Percentiles rank a stretch among this genome's conserved stretches.
Conservation (phyloP, 2,888 invertebrate genomes). For the Nebria brevicollis region DNA sequence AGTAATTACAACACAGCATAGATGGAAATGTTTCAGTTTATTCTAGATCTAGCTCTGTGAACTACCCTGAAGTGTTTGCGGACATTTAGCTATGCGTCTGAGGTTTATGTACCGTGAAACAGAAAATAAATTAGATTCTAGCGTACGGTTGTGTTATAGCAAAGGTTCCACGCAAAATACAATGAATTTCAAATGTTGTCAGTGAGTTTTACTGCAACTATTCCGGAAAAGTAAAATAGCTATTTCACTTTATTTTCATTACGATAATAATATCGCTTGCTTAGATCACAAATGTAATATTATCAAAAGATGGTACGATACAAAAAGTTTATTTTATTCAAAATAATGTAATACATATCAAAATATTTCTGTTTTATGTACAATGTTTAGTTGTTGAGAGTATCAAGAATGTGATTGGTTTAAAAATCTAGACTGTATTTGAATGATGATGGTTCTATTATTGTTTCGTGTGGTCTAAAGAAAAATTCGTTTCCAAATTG, state of each 20-base stretch:
- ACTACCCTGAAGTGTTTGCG: constrained; percentile 6
- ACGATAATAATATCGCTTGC: background rate
- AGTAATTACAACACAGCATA: constrained; percentile 21
- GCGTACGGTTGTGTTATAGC: constrained; percentile 2
- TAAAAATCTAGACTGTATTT: background rate
- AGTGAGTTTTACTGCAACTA: background rate
- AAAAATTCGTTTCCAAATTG: background rate
- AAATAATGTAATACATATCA: too few species aligned
- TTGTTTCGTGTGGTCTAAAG: background rate
- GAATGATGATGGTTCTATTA: background rate
- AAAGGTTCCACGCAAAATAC: constrained; percentile 8
- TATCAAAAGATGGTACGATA: too few species aligned
- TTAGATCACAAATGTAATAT: too few species aligned
- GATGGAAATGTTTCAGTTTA: constrained; percentile 26
- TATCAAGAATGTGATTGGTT: too few species aligned
- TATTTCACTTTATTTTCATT: background rate
- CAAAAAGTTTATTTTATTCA: too few species aligned
- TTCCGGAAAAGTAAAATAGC: background rate
- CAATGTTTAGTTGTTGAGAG: too few species aligned
- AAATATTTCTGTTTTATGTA: too few species aligned
- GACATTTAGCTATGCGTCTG: constrained; percentile 33
- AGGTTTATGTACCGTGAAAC: constrained; percentile 40
- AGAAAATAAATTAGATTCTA: constrained; percentile 36
- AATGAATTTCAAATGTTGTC: background rate
- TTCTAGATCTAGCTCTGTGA: constrained; percentile 3